Evolutionary conservation across 2,888 invertebrate genomes (phyloP).

Genomic region (Lampropteryx suffumata): DNA sequence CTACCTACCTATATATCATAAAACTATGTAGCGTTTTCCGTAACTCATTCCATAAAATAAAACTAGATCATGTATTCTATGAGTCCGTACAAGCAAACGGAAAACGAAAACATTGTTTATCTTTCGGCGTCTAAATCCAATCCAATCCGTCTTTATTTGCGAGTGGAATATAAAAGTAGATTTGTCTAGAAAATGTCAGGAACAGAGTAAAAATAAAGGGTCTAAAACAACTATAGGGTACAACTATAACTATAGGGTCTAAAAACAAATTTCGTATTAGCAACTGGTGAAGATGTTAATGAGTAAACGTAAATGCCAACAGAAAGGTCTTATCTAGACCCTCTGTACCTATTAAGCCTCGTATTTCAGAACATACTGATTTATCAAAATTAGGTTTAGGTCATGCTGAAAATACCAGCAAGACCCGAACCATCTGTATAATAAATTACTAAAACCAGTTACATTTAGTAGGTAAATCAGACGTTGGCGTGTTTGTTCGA

Average conservation of each 20-base stretch:
- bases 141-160: constrained; percentile 31
- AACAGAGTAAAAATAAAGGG: neutral
- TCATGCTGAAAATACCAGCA: too few species aligned
- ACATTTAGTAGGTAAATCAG: constrained; percentile 69
- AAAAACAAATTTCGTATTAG: too few species aligned
- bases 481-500: constrained; percentile 67
- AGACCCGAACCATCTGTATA: neutral
- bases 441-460: constrained; percentile 65
- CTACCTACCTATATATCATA: neutral
- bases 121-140: constrained; percentile 23
- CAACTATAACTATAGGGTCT: too few species aligned
- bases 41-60: constrained; percentile 10
- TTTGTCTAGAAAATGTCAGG: constrained; percentile 9
- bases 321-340: too few species aligned
- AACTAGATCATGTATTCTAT: constrained; percentile 19
- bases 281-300: too few species aligned
- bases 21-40: too few species aligned
- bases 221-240: too few species aligned
- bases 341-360: too few species aligned
- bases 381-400: too few species aligned
- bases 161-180: constrained; percentile 7
- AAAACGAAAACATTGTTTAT: constrained; percentile 22
- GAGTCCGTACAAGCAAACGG: constrained; percentile 14
- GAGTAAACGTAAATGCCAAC: too few species aligned
- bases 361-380: too few species aligned